These are phyloP conservation scores for Archegozetes longisetosus DNA, from an alignment of 1,140 invertebrate species.

Conservation along the genomic window DNA sequence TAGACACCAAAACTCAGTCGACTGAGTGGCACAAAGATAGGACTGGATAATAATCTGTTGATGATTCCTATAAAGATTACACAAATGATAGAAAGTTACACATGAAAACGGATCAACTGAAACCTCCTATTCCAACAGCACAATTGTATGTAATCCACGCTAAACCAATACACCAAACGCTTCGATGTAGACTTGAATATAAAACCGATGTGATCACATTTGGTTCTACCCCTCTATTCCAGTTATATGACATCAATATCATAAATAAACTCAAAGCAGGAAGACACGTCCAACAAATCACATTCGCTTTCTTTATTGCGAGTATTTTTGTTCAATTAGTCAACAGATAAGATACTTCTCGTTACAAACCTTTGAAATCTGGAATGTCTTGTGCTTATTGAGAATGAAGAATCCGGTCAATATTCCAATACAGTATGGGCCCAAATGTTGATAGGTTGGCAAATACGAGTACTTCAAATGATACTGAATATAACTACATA, in stretches of 20 bases:
- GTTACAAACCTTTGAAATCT: not conserved
- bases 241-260: not conserved
- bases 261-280: not conserved
- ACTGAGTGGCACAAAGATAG: conserved; percentile 28
- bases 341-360: not conserved
- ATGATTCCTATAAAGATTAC: not conserved
- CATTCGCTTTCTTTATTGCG: not conserved
- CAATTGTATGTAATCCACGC: conserved; percentile 21
- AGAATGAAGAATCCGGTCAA: not conserved
- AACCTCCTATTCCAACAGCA: conserved; percentile 16
- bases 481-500: not conserved
- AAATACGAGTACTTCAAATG: conserved; percentile 1
- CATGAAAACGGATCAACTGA: not conserved
- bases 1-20: conserved; percentile 30
- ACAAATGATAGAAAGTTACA: not conserved
- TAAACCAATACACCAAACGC: conserved; percentile 23
- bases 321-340: not conserved
- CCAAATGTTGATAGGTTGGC: conserved; percentile 9
- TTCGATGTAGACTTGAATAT: conserved; percentile 7
- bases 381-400: not conserved
- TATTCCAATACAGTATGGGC: conserved; percentile 2
- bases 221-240: conserved; percentile 1
- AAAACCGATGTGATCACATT: not conserved
- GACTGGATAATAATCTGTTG: conserved; percentile 10
- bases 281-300: not conserved